Percentiles rank a stretch among this genome's conserved stretches.
Conservation (phyloP, 2,113 vertebrate species). For the Pionites leucogaster region DNA sequence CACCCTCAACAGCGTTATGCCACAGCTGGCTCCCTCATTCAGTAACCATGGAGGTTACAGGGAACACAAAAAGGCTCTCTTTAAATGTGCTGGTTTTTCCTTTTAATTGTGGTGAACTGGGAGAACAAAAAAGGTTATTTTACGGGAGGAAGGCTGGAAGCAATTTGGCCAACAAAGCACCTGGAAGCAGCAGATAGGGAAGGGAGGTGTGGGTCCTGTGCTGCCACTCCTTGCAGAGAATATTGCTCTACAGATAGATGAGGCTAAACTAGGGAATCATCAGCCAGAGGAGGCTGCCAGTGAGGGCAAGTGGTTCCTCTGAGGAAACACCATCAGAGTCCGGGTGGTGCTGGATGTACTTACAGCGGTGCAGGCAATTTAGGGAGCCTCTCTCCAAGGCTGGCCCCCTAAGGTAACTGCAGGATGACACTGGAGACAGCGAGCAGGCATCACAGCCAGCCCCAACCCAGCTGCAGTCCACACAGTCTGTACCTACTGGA, state of each 20-base stretch:
- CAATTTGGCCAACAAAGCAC: neutral
- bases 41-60: neutral
- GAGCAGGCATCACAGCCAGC: neutral
- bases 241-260: accelerated
- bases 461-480: neutral
- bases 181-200: neutral
- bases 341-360: accelerated
- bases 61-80: neutral
- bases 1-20: accelerated
- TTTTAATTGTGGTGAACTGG: neutral
- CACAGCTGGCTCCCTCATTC: neutral
- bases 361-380: accelerated
- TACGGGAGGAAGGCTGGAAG: neutral
- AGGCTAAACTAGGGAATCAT: neutral
- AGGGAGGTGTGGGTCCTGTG: neutral
- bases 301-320: accelerated
- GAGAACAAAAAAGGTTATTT: neutral
- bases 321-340: neutral
- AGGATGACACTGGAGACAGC: neutral
- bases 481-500: neutral
- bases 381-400: neutral
- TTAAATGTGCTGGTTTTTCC: neutral
- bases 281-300: neutral
- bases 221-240: neutral
- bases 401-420: accelerated